Percentiles rank a stretch among this genome's conserved stretches.
Conservation (phyloP, 2,888 invertebrate species). For the Rotaria macrura region DNA sequence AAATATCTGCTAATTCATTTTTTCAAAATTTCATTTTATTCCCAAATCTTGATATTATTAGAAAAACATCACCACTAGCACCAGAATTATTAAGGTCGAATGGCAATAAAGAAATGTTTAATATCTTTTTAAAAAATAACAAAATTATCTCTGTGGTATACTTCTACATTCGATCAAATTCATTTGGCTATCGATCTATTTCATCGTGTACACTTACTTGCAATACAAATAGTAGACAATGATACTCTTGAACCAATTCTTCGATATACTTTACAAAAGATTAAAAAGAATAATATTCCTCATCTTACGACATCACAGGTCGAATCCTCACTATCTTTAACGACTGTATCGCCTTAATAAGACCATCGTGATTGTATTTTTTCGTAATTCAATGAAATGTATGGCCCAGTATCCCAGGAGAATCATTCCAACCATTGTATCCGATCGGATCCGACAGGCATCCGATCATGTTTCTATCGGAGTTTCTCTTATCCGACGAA, state of each 20-base stretch:
- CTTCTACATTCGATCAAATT: not conserved
- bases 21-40: not conserved
- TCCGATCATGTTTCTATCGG: too few species aligned
- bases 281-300: not conserved
- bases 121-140: not conserved
- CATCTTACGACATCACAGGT: too few species aligned
- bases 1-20: not conserved
- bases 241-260: not conserved
- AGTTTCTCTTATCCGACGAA: too few species aligned
- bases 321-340: too few species aligned
- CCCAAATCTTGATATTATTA: not conserved
- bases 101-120: not conserved
- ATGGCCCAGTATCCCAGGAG: too few species aligned
- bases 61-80: not conserved
- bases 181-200: not conserved
- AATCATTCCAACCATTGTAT: too few species aligned
- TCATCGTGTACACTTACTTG: not conserved
- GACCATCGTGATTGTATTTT: too few species aligned
- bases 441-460: too few species aligned
- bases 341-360: too few species aligned
- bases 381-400: too few species aligned
- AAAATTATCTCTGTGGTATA: not conserved
- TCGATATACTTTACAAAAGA: not conserved
- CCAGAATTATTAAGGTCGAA: not conserved
- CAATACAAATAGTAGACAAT: not conserved